phyloP scores from a whole-genome alignment of 1,140 invertebrate species.

The Alviniconcha marisindica region DNA sequence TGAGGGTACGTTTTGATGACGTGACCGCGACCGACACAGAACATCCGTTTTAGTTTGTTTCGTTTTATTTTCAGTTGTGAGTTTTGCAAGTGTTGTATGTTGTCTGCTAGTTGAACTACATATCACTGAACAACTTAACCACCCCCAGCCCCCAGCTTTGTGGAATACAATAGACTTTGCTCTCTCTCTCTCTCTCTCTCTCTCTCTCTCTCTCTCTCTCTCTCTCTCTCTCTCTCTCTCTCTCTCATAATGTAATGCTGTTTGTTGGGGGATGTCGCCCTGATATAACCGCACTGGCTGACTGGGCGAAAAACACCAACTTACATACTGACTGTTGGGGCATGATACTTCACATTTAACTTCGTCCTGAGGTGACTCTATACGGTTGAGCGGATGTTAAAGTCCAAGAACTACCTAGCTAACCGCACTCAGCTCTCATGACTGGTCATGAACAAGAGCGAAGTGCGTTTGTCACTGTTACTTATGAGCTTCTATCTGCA shows the following conservation, averaged over 20 bases:
- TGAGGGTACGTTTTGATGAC: background rate
- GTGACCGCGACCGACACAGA: background rate
- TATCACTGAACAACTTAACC: background rate
- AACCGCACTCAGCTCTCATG: no score
- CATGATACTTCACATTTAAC: background rate
- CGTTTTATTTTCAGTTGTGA: background rate
- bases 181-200: background rate
- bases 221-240: slow-evolving; percentile 5
- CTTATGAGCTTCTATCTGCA: no score
- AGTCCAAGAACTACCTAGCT: no score
- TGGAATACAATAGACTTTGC: background rate
- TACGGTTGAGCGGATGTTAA: background rate
- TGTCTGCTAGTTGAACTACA: background rate
- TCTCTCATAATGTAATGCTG: background rate
- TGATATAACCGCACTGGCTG: background rate
- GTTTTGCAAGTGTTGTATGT: background rate
- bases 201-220: background rate
- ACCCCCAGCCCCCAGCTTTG: background rate
- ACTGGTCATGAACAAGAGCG: no score
- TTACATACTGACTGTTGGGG: background rate
- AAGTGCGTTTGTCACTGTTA: no score
- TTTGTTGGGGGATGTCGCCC: background rate
- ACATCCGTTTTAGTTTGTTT: background rate
- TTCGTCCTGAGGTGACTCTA: background rate
- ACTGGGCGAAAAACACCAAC: no score